Conservation (phyloP, 2,797 vertebrate species). For the Paramormyrops hopkinsi region DNA sequence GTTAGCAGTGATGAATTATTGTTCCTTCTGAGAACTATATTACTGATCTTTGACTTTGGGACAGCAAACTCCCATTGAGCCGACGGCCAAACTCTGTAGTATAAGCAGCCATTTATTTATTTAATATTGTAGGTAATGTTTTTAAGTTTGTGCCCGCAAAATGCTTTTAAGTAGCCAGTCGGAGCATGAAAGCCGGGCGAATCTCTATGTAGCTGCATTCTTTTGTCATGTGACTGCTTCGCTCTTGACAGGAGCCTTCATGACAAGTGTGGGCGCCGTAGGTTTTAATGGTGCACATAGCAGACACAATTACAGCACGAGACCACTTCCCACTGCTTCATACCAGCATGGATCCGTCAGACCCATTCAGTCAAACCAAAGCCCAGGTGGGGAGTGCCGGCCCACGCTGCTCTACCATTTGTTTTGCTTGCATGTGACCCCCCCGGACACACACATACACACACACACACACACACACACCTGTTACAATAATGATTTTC, state of each 20-base stretch:
- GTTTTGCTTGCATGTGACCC: not conserved
- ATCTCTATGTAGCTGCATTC: slow-evolving; percentile 27
- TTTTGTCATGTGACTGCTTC: slow-evolving; percentile 40
- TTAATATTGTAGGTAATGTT: not conserved
- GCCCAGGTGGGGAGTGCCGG: not conserved
- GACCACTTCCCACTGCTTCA: slow-evolving; percentile 12
- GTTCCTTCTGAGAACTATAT: not conserved
- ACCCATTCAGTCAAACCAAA: not conserved
- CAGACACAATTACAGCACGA: slow-evolving; percentile 23
- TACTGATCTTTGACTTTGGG: not conserved
- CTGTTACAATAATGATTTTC: not conserved
- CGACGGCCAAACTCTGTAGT: not conserved
- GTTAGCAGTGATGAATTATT: not conserved
- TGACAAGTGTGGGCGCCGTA: slow-evolving; percentile 34
- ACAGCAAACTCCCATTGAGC: not conserved
- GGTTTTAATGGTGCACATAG: slow-evolving; percentile 30
- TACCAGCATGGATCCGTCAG: slow-evolving; percentile 24
- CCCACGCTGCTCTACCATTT: not conserved
- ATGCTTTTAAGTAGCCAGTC: slow-evolving; percentile 27
- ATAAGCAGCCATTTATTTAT: not conserved
- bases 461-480: not conserved
- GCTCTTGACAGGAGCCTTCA: slow-evolving; percentile 40
- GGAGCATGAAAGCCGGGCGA: slow-evolving; percentile 22
- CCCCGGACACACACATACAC: too few species aligned
- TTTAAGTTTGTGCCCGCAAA: not conserved